These are phyloP conservation scores for Pardalotus punctatus DNA, from an alignment of 2,113 vertebrate species.

Conservation along the genomic window DNA sequence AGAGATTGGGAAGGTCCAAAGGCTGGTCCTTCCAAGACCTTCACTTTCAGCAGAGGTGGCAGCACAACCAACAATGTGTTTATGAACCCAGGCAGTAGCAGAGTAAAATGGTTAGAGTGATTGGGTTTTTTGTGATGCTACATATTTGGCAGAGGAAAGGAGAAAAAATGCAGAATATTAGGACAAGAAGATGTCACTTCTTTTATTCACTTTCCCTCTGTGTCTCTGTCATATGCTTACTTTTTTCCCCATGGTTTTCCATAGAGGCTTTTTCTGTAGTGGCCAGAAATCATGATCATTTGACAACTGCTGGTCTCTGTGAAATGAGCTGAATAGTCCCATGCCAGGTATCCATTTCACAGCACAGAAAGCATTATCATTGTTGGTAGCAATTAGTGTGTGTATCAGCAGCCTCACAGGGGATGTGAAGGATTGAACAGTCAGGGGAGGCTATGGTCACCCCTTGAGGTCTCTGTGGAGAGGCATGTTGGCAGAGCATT, in stretches of 20 bases:
- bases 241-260: not conserved
- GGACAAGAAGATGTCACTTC: not conserved
- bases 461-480: not conserved
- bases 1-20: not conserved
- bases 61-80: not conserved
- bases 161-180: not conserved
- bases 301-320: not conserved
- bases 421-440: not conserved
- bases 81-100: not conserved
- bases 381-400: not conserved
- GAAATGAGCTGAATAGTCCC: not conserved
- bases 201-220: not conserved
- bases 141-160: not conserved
- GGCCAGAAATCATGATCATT: not conserved
- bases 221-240: not conserved
- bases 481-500: not conserved
- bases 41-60: not conserved
- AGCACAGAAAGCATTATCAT: not conserved
- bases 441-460: not conserved
- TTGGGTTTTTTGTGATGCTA: not conserved
- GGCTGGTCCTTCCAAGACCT: not conserved
- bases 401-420: not conserved
- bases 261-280: not conserved
- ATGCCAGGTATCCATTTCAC: slow-evolving; percentile 32
- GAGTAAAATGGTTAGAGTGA: not conserved